Evolutionary conservation across 2,797 vertebrate genomes (phyloP).

Genomic region (Lepus townsendii): DNA sequence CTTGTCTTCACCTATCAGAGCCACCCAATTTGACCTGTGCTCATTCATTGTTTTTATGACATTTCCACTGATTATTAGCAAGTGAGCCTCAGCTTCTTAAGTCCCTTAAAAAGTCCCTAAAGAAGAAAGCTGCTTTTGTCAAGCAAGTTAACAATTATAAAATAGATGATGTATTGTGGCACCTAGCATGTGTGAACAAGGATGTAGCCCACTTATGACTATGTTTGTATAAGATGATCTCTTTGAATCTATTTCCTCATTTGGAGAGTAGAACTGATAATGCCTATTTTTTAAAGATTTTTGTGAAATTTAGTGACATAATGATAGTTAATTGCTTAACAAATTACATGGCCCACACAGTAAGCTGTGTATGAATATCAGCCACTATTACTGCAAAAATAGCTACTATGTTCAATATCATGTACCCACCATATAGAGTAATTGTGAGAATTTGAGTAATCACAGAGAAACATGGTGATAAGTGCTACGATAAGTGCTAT

Average conservation of each 20-base stretch:
- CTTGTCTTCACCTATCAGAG: conserved; percentile 14
- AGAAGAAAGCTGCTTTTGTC: neutral
- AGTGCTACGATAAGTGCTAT: neutral
- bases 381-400: neutral
- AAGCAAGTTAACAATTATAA: neutral
- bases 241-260: conserved; percentile 6
- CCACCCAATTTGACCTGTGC: neutral
- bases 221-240: neutral
- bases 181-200: neutral
- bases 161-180: neutral
- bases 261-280: conserved; percentile 5
- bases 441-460: neutral
- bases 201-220: neutral
- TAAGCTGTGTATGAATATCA: neutral
- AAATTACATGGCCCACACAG: neutral
- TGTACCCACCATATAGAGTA: neutral
- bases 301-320: conserved; percentile 44
- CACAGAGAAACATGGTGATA: neutral
- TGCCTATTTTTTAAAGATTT: neutral
- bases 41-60: neutral
- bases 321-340: conserved; percentile 38
- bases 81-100: neutral
- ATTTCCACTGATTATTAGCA: conserved; percentile 21
- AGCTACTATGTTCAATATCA: too few species aligned
- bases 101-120: neutral